phyloP scores from a whole-genome alignment of 2,888 invertebrate species.

The Erannis defoliaria region DNA sequence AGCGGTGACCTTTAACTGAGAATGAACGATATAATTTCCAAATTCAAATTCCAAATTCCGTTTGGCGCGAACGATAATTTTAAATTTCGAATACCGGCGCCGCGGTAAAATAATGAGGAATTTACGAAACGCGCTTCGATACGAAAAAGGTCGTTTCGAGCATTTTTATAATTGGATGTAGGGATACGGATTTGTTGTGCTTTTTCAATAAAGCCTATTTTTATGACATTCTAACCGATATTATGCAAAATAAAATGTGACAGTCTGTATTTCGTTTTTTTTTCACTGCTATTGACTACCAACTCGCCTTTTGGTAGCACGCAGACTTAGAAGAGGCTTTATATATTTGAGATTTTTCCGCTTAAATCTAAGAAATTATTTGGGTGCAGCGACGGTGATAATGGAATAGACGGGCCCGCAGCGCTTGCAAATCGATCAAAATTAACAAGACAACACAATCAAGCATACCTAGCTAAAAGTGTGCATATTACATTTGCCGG shows the following conservation, averaged over 20 bases:
- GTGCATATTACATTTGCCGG: too few species aligned
- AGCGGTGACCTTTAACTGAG: not conserved
- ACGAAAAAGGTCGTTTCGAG: conserved; percentile 33
- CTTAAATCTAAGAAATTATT: too few species aligned
- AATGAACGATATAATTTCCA: conserved; percentile 41
- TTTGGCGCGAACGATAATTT: conserved; percentile 38
- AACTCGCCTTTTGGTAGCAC: too few species aligned
- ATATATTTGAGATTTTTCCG: too few species aligned
- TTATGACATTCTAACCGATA: not conserved
- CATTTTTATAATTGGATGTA: conserved; percentile 36
- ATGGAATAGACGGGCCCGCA: too few species aligned
- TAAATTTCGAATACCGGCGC: conserved; percentile 37
- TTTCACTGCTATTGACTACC: too few species aligned
- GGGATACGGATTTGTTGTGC: conserved; percentile 38
- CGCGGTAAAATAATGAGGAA: conserved; percentile 41
- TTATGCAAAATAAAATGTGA: conserved; percentile 7
- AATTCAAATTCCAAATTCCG: conserved; percentile 39
- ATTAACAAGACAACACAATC: too few species aligned
- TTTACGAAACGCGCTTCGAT: conserved; percentile 35
- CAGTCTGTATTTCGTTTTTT: not conserved
- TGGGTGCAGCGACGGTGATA: too few species aligned
- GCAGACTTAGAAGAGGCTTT: too few species aligned
- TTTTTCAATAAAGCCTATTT: conserved; percentile 34
- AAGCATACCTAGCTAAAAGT: too few species aligned
- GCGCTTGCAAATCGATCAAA: too few species aligned